Conservation (phyloP, 1,140 invertebrate genomes). For the Procambarus virginalis region DNA sequence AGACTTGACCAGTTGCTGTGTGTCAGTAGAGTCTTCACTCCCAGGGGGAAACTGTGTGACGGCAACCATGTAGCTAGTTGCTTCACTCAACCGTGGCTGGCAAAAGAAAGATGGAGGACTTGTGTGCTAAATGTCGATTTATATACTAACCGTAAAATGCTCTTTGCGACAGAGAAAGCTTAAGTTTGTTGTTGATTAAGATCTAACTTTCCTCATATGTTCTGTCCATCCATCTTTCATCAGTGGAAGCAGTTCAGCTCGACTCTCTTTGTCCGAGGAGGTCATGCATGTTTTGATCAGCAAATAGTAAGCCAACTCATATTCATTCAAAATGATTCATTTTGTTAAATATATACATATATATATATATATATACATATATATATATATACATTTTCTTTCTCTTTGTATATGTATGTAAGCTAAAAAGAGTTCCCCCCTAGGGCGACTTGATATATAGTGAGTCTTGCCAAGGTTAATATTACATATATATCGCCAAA, state of each 20-base stretch:
- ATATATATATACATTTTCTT: background rate
- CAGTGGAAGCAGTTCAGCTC: constrained; percentile 2
- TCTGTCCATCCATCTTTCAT: constrained; percentile 40
- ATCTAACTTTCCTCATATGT: background rate
- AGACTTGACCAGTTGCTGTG: constrained; percentile 62
- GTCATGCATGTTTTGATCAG: constrained; percentile 51
- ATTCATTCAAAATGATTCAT: background rate
- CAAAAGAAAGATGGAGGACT: constrained; percentile 28
- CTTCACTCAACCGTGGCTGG: constrained; percentile 31
- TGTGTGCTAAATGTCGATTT: background rate
- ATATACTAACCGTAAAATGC: background rate
- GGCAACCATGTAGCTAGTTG: constrained; percentile 45
- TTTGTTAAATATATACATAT: background rate
- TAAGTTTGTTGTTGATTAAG: background rate
- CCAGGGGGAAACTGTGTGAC: constrained; percentile 55
- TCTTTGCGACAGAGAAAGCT: background rate
- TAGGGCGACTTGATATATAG: constrained; percentile 50
- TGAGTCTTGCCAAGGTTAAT: constrained; percentile 45
- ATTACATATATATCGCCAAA: background rate
- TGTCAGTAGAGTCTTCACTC: constrained; percentile 60
- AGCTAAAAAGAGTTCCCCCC: constrained; percentile 58
- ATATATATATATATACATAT: background rate
- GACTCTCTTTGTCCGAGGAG: constrained; percentile 23
- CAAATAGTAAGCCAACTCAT: constrained; percentile 1
- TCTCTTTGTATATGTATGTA: constrained; percentile 36